Evolutionary conservation across 2,797 vertebrate species (phyloP).

Genomic region (Nyctalus aviator): DNA sequence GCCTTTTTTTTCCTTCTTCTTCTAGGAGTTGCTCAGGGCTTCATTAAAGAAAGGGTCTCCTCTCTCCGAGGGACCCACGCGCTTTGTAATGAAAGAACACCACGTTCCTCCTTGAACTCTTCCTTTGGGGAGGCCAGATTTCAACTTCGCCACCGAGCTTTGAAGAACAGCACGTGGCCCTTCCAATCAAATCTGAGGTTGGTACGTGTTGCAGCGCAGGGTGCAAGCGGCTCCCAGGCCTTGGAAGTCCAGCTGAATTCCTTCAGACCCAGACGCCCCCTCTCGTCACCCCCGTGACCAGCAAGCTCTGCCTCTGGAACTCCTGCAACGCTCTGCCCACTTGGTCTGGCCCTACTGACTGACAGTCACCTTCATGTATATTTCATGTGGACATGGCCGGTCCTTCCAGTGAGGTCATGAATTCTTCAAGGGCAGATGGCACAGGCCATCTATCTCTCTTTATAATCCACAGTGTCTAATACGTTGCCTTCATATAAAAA

Average conservation of each 20-base stretch:
- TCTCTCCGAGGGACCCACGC: not conserved
- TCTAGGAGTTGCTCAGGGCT: not conserved
- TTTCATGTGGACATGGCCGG: not conserved
- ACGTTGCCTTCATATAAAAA: not conserved
- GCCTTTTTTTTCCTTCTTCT: not conserved
- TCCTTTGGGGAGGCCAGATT: not conserved
- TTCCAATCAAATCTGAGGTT: not conserved
- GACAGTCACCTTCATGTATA: not conserved
- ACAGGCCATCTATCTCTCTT: slow-evolving; percentile 45
- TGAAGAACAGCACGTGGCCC: not conserved
- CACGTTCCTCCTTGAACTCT: not conserved
- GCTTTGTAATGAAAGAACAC: slow-evolving; percentile 19
- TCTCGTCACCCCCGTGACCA: not conserved
- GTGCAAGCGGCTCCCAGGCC: not conserved
- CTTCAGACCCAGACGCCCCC: not conserved
- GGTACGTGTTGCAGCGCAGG: not conserved
- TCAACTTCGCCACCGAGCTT: not conserved
- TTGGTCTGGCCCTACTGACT: not conserved
- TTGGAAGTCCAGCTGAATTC: not conserved
- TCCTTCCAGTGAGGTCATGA: slow-evolving; percentile 50
- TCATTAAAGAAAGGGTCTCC: not conserved
- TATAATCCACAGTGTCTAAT: not conserved
- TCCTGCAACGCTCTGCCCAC: not conserved
- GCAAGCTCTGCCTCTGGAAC: not conserved
- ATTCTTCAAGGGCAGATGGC: slow-evolving; percentile 36